A percentile compares a stretch with the other conserved stretches of the same genome.
Evolutionary conservation across 2,797 vertebrate species (phyloP).

Genomic region (Gadopsis marmoratus): DNA sequence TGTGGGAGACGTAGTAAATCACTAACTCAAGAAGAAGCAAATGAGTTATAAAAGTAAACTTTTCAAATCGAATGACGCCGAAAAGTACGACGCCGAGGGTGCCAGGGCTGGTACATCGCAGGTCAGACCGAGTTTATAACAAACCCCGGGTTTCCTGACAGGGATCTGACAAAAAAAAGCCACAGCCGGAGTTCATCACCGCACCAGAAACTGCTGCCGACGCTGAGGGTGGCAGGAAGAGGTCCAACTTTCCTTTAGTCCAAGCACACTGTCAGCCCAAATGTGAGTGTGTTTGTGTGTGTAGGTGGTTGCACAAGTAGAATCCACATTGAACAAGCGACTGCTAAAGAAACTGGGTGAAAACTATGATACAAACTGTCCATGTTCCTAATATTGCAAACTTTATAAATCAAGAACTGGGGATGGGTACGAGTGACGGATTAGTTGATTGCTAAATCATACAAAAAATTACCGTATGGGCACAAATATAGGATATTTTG

Average conservation of each 20-base stretch:
- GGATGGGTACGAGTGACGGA: neutral
- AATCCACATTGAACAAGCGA: neutral
- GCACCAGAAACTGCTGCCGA: neutral
- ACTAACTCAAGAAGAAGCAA: neutral
- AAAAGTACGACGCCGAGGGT: neutral
- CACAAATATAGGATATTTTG: no score
- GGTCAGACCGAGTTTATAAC: constrained; percentile 17
- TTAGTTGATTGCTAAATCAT: no score
- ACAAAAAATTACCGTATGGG: no score
- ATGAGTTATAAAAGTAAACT: constrained; percentile 1
- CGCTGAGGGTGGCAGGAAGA: neutral
- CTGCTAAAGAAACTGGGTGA: neutral
- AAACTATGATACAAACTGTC: neutral
- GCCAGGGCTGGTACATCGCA: neutral
- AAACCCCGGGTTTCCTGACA: neutral
- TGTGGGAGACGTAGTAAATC: constrained; percentile 20
- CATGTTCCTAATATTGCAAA: neutral
- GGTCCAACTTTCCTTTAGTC: neutral
- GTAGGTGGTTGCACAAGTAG: neutral
- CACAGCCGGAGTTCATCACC: neutral
- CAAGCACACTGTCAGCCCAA: neutral
- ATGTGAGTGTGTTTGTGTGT: neutral
- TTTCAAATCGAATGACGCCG: neutral
- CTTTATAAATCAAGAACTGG: neutral
- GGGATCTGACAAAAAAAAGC: neutral